Evolutionary conservation across 2,888 invertebrate genomes (phyloP).

Genomic region (Toxonevra muliebris): DNA sequence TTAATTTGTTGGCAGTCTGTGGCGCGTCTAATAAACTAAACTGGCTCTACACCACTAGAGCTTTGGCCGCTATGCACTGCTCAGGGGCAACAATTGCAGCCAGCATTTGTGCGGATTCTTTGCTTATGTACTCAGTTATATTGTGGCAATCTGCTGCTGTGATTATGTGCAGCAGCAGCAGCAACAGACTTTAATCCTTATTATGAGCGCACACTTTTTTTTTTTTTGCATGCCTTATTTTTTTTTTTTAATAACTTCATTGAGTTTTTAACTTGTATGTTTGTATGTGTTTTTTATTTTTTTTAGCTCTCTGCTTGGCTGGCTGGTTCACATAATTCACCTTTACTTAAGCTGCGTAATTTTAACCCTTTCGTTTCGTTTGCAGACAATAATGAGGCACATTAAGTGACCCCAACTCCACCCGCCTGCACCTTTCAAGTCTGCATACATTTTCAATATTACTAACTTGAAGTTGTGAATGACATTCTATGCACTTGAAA

Average conservation of each 20-base stretch:
- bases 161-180: slow-evolving; percentile 27
- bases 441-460: background rate
- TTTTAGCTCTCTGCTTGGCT: too few species aligned
- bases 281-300: too few species aligned
- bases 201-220: slow-evolving; percentile 6
- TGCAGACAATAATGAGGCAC: slow-evolving; percentile 20
- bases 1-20: slow-evolving; percentile 28
- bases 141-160: slow-evolving; percentile 8
- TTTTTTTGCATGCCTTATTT: slow-evolving; percentile 13
- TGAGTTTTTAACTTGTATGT: background rate
- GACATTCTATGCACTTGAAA: slow-evolving; percentile 47
- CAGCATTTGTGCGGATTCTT: slow-evolving; percentile 48
- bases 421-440: background rate
- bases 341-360: too few species aligned
- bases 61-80: background rate
- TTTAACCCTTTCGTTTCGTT: background rate
- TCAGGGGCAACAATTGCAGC: background rate
- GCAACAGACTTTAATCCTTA: too few species aligned
- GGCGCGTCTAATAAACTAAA: slow-evolving; percentile 26
- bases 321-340: too few species aligned
- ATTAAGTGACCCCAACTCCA: background rate
- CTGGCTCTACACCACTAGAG: background rate
- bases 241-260: background rate
- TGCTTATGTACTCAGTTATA: slow-evolving; percentile 14
- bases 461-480: slow-evolving; percentile 25